phyloP scores from a whole-genome alignment of 2,113 vertebrate genomes.

The Cranoglanis bouderius region DNA sequence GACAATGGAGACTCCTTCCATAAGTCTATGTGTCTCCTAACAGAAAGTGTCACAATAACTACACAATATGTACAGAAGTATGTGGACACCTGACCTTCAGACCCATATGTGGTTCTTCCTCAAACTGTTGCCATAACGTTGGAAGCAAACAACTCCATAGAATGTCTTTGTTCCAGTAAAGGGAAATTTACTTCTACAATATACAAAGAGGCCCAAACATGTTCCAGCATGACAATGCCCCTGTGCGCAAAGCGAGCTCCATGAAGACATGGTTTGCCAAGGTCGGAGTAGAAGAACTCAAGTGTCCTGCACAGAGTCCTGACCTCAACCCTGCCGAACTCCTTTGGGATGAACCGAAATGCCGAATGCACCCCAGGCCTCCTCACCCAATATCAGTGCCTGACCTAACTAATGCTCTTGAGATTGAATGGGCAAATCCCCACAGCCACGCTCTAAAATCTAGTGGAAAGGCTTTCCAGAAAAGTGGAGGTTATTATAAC shows the following conservation, averaged over 20 bases:
- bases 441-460: neutral
- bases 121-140: neutral
- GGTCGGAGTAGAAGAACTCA: neutral
- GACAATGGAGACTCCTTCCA: neutral
- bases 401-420: neutral
- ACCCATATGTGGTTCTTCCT: neutral
- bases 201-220: too few relatives aligned
- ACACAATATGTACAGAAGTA: neutral
- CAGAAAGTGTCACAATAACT: neutral
- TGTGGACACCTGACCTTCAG: neutral
- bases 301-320: neutral
- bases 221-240: neutral
- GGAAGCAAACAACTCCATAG: neutral
- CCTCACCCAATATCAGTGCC: neutral
- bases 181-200: too few relatives aligned
- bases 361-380: neutral
- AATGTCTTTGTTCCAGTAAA: too few relatives aligned
- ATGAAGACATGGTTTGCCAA: neutral
- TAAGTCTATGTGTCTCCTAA: neutral
- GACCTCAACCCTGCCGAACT: neutral
- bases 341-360: neutral
- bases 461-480: neutral
- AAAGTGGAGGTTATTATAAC: neutral
- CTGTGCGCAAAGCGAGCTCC: neutral
- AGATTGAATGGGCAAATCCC: neutral